These are phyloP conservation scores for Mercenaria mercenaria DNA, from an alignment of 1,140 invertebrate species.

Conservation along the genomic window DNA sequence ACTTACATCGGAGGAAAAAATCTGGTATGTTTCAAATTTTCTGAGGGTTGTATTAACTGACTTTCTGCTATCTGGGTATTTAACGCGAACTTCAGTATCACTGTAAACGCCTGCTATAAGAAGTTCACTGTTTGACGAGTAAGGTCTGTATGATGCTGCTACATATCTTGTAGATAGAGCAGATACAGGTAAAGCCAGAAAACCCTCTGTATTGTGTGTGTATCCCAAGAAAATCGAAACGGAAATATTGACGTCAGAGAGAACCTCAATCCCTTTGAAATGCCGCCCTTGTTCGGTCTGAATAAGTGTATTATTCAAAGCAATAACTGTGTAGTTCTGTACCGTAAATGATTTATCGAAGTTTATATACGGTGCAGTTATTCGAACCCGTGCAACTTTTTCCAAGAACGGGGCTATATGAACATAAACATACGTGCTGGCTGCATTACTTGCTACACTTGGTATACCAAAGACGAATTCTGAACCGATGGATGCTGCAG, in stretches of 20 bases:
- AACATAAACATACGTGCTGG: background rate
- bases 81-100: background rate
- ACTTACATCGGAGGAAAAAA: background rate
- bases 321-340: background rate
- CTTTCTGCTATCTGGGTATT: background rate
- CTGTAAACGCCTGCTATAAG: background rate
- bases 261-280: background rate
- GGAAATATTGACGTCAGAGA: background rate
- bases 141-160: background rate
- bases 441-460: background rate
- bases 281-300: background rate
- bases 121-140: background rate
- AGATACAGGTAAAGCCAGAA: background rate
- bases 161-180: constrained; percentile 11
- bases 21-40: constrained; percentile 18
- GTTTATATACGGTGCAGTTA: background rate
- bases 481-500: background rate
- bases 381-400: background rate
- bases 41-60: background rate
- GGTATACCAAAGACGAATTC: background rate
- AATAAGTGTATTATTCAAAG: background rate
- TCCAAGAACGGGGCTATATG: background rate
- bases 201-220: background rate
- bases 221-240: background rate
- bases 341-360: background rate